Evolutionary conservation across 2,888 invertebrate genomes (phyloP).

Genomic region (Kryphioiulus occultus): DNA sequence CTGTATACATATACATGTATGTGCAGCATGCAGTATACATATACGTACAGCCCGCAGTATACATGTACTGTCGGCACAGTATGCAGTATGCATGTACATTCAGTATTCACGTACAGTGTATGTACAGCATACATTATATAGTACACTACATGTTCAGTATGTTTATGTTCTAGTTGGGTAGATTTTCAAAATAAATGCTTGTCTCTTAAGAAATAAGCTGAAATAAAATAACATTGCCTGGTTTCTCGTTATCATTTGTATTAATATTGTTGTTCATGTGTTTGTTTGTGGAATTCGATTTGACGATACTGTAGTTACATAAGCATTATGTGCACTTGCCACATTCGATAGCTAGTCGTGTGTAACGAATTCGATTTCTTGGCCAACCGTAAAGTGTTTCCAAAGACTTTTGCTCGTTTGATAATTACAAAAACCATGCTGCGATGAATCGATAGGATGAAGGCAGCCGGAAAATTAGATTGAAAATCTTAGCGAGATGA

Average conservation of each 20-base stretch:
- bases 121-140: no score
- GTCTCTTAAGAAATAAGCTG: background rate
- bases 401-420: background rate
- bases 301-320: background rate
- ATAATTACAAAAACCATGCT: background rate
- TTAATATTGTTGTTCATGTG: background rate
- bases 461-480: background rate
- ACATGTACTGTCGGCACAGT: no score
- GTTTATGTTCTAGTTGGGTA: no score
- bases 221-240: background rate
- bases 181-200: no score
- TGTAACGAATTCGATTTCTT: background rate
- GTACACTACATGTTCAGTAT: no score
- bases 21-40: no score
- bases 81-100: no score
- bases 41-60: no score
- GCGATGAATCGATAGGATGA: conserved; percentile 3
- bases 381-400: background rate
- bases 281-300: background rate
- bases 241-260: background rate
- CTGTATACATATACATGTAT: no score
- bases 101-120: no score
- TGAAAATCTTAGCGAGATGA: background rate
- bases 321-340: no score
- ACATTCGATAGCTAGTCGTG: background rate